Conservation (phyloP, 1,140 invertebrate genomes). For the Zophobas morio region DNA sequence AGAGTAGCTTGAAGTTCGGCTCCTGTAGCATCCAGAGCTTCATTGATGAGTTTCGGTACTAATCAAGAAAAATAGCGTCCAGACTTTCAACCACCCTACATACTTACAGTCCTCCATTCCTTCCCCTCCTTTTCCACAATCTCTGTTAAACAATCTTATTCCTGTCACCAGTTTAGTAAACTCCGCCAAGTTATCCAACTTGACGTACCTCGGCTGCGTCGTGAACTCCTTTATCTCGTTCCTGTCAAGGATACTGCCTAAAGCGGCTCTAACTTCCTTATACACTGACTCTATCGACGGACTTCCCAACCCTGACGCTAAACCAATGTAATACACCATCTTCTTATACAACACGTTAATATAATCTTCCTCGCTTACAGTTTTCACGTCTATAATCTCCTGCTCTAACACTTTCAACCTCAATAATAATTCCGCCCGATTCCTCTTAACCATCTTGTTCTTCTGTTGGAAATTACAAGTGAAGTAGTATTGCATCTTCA, state of each 20-base stretch:
- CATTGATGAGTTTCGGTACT: constrained; percentile 76
- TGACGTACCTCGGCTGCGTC: constrained; percentile 68
- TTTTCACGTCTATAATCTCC: constrained; percentile 72
- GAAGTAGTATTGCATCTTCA: constrained; percentile 82
- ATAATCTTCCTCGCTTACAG: constrained; percentile 67
- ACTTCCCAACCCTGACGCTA: constrained; percentile 77
- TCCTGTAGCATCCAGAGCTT: constrained; percentile 71
- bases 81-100: neutral
- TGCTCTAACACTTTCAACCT: constrained; percentile 70
- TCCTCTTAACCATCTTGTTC: constrained; percentile 70
- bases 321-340: constrained; percentile 75
- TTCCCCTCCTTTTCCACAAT: constrained; percentile 77
- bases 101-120: constrained; percentile 77
- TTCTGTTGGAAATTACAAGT: constrained; percentile 76
- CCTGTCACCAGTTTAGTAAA: constrained; percentile 75
- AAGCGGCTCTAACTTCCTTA: constrained; percentile 75
- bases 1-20: constrained; percentile 71
- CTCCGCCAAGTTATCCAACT: constrained; percentile 69
- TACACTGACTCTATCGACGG: constrained; percentile 73
- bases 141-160: constrained; percentile 78
- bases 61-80: constrained; percentile 46
- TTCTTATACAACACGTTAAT: constrained; percentile 75
- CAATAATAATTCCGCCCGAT: constrained; percentile 68
- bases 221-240: constrained; percentile 79
- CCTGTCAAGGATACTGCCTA: constrained; percentile 81